phyloP scores from a whole-genome alignment of 1,140 invertebrate species.

The Caenorhabditis tropicalis region DNA sequence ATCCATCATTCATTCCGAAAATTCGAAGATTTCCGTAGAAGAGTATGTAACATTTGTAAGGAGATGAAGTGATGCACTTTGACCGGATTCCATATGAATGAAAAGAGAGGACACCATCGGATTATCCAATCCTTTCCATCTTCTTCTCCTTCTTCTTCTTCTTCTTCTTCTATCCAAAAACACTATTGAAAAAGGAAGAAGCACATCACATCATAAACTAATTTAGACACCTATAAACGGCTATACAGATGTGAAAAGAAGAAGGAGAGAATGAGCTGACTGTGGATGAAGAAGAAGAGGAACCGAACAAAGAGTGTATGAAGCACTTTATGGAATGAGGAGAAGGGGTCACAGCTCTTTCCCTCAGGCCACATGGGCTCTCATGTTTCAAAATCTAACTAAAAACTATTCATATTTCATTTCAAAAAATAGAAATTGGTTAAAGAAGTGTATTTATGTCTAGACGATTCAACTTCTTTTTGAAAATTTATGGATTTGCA shows the following conservation, averaged over 20 bases:
- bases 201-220: constrained; percentile 5
- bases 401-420: constrained; percentile 40
- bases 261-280: not conserved
- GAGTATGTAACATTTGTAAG: not conserved
- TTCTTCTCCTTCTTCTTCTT: not conserved
- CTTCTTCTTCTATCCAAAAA: not conserved
- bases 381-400: constrained; percentile 39
- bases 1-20: constrained; percentile 39
- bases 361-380: not conserved
- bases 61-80: constrained; percentile 1
- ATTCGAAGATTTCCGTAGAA: constrained; percentile 21
- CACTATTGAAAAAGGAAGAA: not conserved
- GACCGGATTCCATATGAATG: constrained; percentile 31
- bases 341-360: not conserved
- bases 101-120: not conserved
- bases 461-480: not conserved
- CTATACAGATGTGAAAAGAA: not conserved
- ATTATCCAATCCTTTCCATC: constrained; percentile 20
- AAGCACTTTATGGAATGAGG: constrained; percentile 44
- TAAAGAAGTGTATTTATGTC: not conserved
- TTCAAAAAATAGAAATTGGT: not conserved
- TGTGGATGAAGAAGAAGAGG: too few relatives aligned
- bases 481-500: too few relatives aligned
- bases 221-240: constrained; percentile 40
- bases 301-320: constrained; percentile 9